Base-by-base conservation (phyloP, 2,113 vertebrate genomes). In the Mixornis gularis region DNA sequence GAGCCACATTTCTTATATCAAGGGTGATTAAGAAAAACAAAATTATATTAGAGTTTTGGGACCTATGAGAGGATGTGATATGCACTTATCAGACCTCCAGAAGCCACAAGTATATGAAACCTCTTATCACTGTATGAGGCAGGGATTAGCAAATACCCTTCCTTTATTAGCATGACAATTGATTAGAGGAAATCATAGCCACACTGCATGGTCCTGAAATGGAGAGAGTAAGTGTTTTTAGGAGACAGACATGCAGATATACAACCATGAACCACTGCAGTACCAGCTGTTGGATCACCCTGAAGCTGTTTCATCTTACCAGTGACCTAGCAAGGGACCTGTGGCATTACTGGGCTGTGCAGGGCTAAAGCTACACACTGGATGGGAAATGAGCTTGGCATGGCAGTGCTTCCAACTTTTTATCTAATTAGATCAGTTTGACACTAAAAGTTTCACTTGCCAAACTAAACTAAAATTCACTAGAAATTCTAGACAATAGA, bases 21-120 rank as follows among this genome's bases (percentile, higher is more conserved):
- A 80, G 24, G 9, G 32, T 73, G 86, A 93, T 48, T 72, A 89
- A 86, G 36, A 36, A 83, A 92, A 93, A 34, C 29, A 55, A 83
- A 93, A 95, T 83, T 18, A 44, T 93, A 87, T 96, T 43, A 92
- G 30, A 80, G 52, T 64, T 91, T 95, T 77, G 53, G 52, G 72
- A 92, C 62, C 21, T 77, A 20, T 71, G 76, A 92, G 44, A 87
- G 38, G 29, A 51, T 49, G 43, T 36, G 46, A 72, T 85, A 79
- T 10, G 12, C 44, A 46, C 21, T 89, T 71, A 81, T 36, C 62
- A 89, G 65, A 53, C 56, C 29, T 53, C 24, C 41, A 87, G 49
- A 88, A 93, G 41, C 36, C 29, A 72, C 20, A 87, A 58, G 7
- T 40, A 29, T 27, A 48, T 55, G 66, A 93, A 85, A 87, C 52